Evolutionary conservation across 2,888 invertebrate genomes (phyloP).

Genomic region (Chelonus formosanus): DNA sequence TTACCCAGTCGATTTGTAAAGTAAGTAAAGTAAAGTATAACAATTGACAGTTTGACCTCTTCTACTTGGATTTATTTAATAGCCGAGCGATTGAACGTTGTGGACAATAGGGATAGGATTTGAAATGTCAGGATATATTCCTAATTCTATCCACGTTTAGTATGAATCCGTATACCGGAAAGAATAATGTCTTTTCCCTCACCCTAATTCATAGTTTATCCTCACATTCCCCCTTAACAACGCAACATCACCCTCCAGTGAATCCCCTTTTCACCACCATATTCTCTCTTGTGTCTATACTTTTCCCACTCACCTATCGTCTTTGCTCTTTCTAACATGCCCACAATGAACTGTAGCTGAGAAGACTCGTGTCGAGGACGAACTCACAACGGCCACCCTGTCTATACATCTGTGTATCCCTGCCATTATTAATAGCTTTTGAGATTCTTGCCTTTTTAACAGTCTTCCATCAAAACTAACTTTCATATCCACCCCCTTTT

Average conservation of each 20-base stretch:
- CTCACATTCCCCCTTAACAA: conserved; percentile 13
- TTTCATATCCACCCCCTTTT: conserved; percentile 19
- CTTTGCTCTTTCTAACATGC: conserved; percentile 39
- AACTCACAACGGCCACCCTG: conserved; percentile 37
- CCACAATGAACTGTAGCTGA: conserved; percentile 48
- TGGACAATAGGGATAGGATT: conserved; percentile 11
- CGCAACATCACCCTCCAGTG: background rate
- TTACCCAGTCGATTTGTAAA: background rate
- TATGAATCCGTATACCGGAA: conserved; percentile 35
- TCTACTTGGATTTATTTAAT: conserved; percentile 10
- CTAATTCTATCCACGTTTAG: conserved; percentile 23
- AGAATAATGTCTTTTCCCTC: conserved; percentile 34
- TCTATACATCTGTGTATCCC: conserved; percentile 37
- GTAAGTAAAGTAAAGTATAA: conserved; percentile 1
- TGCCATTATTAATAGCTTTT: conserved; percentile 56
- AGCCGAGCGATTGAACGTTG: conserved; percentile 17
- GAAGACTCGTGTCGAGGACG: conserved; percentile 48
- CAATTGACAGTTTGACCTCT: conserved; percentile 1
- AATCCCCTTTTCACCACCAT: conserved; percentile 36
- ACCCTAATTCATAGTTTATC: conserved; percentile 12
- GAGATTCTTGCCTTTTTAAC: conserved; percentile 56
- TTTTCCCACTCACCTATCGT: conserved; percentile 16
- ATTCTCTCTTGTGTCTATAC: conserved; percentile 14
- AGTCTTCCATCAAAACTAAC: conserved; percentile 46
- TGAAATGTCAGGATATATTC: conserved; percentile 16